phyloP scores from a whole-genome alignment of 2,888 invertebrate species.

The Hyppa rectilinea region DNA sequence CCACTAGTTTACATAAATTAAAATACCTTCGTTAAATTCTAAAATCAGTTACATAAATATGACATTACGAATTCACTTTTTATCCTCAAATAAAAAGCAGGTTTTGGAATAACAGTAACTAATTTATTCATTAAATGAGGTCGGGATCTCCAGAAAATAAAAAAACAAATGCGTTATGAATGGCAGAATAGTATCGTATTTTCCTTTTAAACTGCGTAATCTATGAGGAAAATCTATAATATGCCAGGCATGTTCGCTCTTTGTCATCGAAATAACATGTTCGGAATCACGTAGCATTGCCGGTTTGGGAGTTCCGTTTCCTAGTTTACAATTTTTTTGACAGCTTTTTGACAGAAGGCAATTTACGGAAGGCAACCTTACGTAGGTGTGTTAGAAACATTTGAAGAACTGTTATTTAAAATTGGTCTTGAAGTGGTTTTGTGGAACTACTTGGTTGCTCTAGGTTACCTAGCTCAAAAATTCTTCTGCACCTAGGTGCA shows the following conservation, averaged over 20 bases:
- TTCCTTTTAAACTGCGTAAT: conserved; percentile 46
- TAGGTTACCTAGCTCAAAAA: too few relatives aligned
- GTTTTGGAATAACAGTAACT: background rate
- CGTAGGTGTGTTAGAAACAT: too few relatives aligned
- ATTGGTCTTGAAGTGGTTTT: background rate
- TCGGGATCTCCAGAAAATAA: conserved; percentile 28
- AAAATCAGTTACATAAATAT: background rate
- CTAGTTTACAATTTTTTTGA: background rate
- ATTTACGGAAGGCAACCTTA: too few relatives aligned
- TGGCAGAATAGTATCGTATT: conserved; percentile 12
- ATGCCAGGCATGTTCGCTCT: conserved; percentile 26
- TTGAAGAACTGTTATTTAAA: background rate
- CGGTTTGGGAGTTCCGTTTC: conserved; percentile 4
- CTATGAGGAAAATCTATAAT: conserved; percentile 43
- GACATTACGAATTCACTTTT: background rate
- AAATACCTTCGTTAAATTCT: background rate
- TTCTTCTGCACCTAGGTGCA: background rate
- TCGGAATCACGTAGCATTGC: conserved; percentile 34
- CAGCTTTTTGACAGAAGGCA: background rate
- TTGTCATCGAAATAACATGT: conserved; percentile 31
- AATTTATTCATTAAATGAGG: background rate
- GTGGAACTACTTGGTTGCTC: background rate
- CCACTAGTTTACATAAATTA: background rate
- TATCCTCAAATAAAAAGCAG: conserved; percentile 2
- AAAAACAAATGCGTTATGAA: conserved; percentile 28